Evolutionary conservation across 2,797 vertebrate species (phyloP).

Genomic region (Simalia tracyae): DNA sequence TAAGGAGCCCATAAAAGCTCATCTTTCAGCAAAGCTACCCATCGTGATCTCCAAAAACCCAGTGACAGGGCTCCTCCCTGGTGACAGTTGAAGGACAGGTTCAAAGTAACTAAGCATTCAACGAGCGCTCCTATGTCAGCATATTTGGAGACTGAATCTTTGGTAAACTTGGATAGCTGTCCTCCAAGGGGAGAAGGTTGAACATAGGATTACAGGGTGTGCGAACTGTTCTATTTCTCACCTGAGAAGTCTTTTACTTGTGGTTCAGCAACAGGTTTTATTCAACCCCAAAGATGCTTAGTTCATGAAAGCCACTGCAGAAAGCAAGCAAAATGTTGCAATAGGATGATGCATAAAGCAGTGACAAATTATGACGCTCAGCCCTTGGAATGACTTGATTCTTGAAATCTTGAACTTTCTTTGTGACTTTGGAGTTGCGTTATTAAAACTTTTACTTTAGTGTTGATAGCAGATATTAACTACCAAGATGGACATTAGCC

Average conservation of each 20-base stretch:
- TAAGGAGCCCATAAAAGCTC: neutral
- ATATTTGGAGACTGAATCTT: neutral
- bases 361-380: neutral
- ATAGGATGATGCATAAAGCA: neutral
- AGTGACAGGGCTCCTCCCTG: neutral
- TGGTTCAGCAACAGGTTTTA: slow-evolving; percentile 6
- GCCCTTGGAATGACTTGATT: neutral
- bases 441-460: too few species aligned
- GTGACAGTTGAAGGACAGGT: neutral
- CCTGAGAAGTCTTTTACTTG: neutral
- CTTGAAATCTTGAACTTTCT: too few species aligned
- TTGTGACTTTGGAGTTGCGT: too few species aligned
- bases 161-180: slow-evolving; percentile 42
- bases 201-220: neutral
- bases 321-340: neutral
- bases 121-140: neutral
- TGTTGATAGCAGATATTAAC: neutral
- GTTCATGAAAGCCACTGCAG: neutral
- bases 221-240: neutral
- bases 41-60: too few species aligned
- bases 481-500: neutral
- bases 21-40: neutral
- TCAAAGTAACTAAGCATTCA: neutral
- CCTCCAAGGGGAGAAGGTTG: neutral
- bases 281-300: neutral